These are phyloP conservation scores for Fragum fragum DNA, from an alignment of 2,888 invertebrate species.

Conservation along the genomic window DNA sequence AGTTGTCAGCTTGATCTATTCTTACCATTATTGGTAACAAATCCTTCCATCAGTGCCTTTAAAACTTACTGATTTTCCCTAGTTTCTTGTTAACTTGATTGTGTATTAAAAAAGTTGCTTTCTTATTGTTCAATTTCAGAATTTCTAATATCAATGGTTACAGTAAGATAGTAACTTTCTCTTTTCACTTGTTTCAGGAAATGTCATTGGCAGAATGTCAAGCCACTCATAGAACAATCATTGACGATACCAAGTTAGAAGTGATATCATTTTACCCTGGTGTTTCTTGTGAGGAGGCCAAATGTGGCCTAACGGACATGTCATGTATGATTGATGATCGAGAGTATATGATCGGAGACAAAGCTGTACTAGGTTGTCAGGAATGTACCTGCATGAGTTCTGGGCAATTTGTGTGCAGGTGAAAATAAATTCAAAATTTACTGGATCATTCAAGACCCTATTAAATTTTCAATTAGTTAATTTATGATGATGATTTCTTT, in stretches of 20 bases:
- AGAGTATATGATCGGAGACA: constrained; percentile 71
- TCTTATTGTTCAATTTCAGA: no score
- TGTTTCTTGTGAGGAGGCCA: constrained; percentile 76
- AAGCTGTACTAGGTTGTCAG: constrained; percentile 77
- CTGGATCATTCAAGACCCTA: no score
- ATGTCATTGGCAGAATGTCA: constrained; percentile 70
- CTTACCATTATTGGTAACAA: no score
- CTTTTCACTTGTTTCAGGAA: constrained; percentile 36
- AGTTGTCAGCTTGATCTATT: no score
- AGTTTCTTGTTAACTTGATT: no score
- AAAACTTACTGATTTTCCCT: no score
- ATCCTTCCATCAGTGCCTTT: no score
- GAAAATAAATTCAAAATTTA: no score
- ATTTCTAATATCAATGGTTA: no score
- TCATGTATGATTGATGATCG: constrained; percentile 75
- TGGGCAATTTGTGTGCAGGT: constrained; percentile 80
- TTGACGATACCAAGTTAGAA: constrained; percentile 65
- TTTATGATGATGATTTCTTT: no score
- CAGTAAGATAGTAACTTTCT: neutral
- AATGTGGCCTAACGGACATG: constrained; percentile 67
- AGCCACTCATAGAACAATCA: constrained; percentile 67
- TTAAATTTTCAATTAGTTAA: no score
- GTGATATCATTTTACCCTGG: constrained; percentile 78
- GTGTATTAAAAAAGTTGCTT: no score
- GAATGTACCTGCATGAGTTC: constrained; percentile 77